Base-by-base conservation (phyloP, 2,888 invertebrate genomes). In the Pachydiplax longipennis region DNA sequence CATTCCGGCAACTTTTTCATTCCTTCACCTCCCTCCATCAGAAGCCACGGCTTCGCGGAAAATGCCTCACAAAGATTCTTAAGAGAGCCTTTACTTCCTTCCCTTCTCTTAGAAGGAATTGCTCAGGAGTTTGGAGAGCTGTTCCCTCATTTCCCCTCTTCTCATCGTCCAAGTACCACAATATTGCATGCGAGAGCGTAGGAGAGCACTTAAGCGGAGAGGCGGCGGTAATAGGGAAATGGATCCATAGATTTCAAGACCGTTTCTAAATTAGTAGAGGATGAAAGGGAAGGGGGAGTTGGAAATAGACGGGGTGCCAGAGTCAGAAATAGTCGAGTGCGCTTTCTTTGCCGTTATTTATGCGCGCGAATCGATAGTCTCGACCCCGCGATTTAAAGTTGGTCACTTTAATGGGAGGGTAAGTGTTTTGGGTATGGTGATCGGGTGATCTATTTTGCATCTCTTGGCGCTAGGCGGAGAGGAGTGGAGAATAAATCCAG, bases 111-210 rank as follows among this genome's bases (percentile, higher is more conserved):
- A n/a, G 10, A 13, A 73, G 25, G 73, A 73, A 31, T 65, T n/a
- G 40, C 81, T 35, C 40, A 35, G 35, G 40, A 81, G 35, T 81
- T 37, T 81, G 22, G 13, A 13, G 31, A 13, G 40, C 81, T 37
- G 15, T n/a, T 25, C 18, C 81, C 37, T 18, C 44, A 35, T 40
- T 48, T 31, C 31, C 83, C 53, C 31, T 12, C 31, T n/a, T 31
- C 44, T 44, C 44, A 13, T 40, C 40, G 44, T 5, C 53, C 35
- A 37, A 87, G 87, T 65, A 61, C 87, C 87, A 61, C 87, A 61
- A 61, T 87, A 87, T 87, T 87, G 87, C 87, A 87, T 65, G 87
- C 65, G 87, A 87, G 87, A 37, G 35, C 58, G 87, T 87, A 53
- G 48, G 31, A 31, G 83, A 35, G 31, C 83, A 83, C 83, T 83